These are phyloP conservation scores for Emydocephalus ijimae DNA, from an alignment of 2,113 vertebrate genomes.

Conservation along the genomic window DNA sequence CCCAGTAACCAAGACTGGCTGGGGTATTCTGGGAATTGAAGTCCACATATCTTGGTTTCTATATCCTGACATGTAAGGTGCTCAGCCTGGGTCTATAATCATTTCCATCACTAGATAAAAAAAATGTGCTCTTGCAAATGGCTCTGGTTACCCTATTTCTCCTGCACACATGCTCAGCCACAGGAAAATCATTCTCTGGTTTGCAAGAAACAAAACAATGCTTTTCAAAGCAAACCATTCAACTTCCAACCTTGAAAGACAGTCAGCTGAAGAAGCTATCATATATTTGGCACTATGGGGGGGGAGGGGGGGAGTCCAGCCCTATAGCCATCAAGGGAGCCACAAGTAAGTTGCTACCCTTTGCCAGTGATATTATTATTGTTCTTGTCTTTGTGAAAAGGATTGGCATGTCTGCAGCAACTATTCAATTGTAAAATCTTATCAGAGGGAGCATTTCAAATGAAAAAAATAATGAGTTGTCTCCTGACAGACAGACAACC, in stretches of 20 bases:
- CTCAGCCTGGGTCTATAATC: not conserved
- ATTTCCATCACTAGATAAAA: not conserved
- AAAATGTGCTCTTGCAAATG: not conserved
- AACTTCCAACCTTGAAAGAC: not conserved
- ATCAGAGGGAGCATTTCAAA: constrained; percentile 1
- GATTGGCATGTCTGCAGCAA: not conserved
- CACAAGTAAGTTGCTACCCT: constrained; percentile 2
- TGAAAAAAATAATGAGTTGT: not conserved
- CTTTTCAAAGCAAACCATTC: not conserved
- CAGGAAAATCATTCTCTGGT: not conserved
- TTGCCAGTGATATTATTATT: not conserved
- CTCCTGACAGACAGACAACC: not conserved
- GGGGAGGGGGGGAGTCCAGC: not conserved
- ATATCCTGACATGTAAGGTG: not conserved
- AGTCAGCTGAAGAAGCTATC: not conserved
- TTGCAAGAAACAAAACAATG: not conserved
- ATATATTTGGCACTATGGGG: constrained; percentile 9
- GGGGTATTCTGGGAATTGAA: not conserved
- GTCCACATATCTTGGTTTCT: not conserved
- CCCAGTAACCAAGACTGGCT: not conserved
- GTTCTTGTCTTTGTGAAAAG: not conserved
- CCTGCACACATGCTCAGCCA: no score
- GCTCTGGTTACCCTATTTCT: not conserved
- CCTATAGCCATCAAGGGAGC: not conserved
- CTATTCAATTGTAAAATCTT: not conserved